Conservation (phyloP, 53 echinoderm and acorn worm species). For the Holothuria leucospilota region DNA sequence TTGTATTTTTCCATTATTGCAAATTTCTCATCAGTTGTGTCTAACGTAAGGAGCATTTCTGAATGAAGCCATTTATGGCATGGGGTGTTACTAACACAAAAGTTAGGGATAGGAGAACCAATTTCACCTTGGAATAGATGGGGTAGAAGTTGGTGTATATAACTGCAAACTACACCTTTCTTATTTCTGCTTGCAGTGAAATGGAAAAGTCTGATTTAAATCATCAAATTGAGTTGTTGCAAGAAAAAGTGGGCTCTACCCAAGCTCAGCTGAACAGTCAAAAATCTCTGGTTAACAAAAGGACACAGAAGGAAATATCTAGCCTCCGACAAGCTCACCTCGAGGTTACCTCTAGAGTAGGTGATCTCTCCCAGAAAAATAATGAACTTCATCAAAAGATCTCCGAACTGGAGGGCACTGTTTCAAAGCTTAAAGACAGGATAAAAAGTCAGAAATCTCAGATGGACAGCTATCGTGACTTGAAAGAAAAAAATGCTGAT, state of each 20-base stretch:
- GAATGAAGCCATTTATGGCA: too few species aligned
- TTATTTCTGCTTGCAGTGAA: constrained; percentile 40
- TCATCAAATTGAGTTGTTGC: constrained; percentile 48
- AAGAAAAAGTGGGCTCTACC: constrained; percentile 61
- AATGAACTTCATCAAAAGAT: constrained; percentile 59
- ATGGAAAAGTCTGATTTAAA: constrained; percentile 59
- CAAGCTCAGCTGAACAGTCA: constrained; percentile 50
- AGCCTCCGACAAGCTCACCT: constrained; percentile 60
- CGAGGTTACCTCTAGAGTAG: constrained; percentile 55
- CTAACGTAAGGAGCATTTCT: too few species aligned
- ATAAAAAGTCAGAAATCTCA: constrained; percentile 77
- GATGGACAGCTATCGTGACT: constrained; percentile 58
- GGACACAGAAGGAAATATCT: constrained; percentile 69
- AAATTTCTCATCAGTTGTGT: too few species aligned
- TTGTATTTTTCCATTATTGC: too few species aligned
- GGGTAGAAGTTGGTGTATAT: too few species aligned
- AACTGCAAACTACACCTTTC: too few species aligned
- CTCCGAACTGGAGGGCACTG: constrained; percentile 61
- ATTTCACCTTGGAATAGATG: too few species aligned
- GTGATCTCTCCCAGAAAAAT: constrained; percentile 62
- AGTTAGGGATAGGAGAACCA: too few species aligned
- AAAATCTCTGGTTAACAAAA: constrained; percentile 62
- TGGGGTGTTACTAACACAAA: too few species aligned
- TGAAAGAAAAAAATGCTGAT: constrained; percentile 69
- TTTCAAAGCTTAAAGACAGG: constrained; percentile 65